Evolutionary conservation across 2,113 vertebrate genomes (phyloP), one percentile per base, ranked within the genome.

Genomic region (Eublepharis macularius): DNA sequence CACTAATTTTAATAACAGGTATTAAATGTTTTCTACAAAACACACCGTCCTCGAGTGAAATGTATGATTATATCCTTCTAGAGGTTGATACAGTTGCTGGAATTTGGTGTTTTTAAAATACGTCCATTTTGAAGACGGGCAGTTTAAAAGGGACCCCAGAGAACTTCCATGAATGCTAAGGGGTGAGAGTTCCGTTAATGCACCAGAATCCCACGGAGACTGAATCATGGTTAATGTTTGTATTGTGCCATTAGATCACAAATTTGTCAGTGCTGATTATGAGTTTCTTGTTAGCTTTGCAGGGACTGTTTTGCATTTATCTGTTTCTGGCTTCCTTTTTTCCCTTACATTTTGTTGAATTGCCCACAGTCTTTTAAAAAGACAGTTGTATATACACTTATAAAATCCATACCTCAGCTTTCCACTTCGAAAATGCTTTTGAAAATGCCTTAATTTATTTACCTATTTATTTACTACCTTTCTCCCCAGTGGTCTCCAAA

Each of bases 1-100:
- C 95, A 99, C 98, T 95, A 99, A 99, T 97, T 99, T 99, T 97
- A 99, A 99, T 96, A 99, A 99, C 97, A 98, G 99, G 98, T 99
- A 94, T 81, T 94, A 47, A 90, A 85, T 92, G 80, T 89, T 92
- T 88, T 75, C 85, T 92, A 88, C 91, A 86, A 86, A 87, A 87
- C 92, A 89, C 79, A 83, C 84, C 66, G 92, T 68, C 77, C 93
- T 92, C 93, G 84, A 82, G 65, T 91, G 76, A 88, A 88, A 80
- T 32, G 87, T 82, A 72, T 81, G 24, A 88, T 80, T 91, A 39
- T 41, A 17, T 81, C 68, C 74, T 83, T 91, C 77, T 57, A 72
- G 82, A 69, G 79, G 88, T 73, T 69, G 57, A 39, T 82, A 19
- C n/a, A 24, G 8, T 88, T 90, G 85, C 81, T 92, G 29, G n/a